Conservation (phyloP, 2,888 invertebrate genomes). For the Acanthacorydalis orientalis region DNA sequence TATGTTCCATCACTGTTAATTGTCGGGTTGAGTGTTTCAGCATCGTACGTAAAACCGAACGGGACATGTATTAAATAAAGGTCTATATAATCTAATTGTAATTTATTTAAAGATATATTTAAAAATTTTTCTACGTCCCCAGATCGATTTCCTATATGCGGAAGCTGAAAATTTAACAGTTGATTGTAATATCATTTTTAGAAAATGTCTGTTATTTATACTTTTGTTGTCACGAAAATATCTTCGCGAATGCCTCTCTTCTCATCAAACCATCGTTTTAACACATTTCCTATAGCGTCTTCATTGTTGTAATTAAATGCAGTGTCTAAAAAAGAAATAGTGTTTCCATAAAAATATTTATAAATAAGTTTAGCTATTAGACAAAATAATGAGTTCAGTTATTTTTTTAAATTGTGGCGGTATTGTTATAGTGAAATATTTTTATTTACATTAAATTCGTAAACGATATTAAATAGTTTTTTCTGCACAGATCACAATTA, state of each 20-base stretch:
- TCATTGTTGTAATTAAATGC: constrained; percentile 68
- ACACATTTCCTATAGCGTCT: constrained; percentile 49
- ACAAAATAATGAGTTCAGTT: no score
- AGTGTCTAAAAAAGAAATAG: constrained; percentile 36
- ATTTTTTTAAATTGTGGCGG: no score
- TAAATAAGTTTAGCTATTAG: background rate
- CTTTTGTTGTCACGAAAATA: constrained; percentile 69
- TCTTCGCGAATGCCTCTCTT: constrained; percentile 50
- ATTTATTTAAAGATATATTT: constrained; percentile 39
- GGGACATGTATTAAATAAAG: constrained; percentile 67
- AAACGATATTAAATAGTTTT: no score
- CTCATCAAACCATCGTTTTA: constrained; percentile 45
- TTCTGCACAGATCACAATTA: no score
- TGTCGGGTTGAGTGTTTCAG: constrained; percentile 34
- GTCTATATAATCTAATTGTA: constrained; percentile 56
- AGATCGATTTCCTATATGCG: constrained; percentile 49
- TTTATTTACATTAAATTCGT: no score
- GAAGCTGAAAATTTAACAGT: constrained; percentile 33
- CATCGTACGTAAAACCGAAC: constrained; percentile 42
- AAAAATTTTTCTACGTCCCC: constrained; percentile 48
- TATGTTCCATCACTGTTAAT: constrained; percentile 40
- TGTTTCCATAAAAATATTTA: background rate
- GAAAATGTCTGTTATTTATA: constrained; percentile 17
- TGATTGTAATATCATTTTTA: background rate
- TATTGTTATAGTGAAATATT: no score